Evolutionary conservation across 2,888 invertebrate species (phyloP).

Genomic region (Eremobia ochroleuca): DNA sequence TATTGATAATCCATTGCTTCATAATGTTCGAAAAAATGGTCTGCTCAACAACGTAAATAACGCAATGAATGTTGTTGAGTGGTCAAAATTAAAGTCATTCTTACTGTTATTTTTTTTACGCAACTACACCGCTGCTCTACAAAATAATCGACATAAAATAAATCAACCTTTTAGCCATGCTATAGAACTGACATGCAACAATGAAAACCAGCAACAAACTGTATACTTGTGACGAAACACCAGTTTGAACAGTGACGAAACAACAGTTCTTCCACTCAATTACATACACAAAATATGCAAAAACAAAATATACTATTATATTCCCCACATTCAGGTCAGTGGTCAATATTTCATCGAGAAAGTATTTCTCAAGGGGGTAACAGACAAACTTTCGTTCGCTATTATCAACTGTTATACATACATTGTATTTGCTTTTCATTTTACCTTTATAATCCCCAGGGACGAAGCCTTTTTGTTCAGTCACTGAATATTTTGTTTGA

Average conservation of each 20-base stretch:
- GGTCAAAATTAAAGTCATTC: not conserved
- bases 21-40: not conserved
- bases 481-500: slow-evolving; percentile 10
- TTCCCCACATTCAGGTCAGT: slow-evolving; percentile 15
- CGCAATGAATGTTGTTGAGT: not conserved
- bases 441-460: slow-evolving; percentile 39
- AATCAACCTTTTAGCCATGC: not conserved
- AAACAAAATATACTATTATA: slow-evolving; percentile 22
- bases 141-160: not conserved
- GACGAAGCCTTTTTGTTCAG: slow-evolving; percentile 26
- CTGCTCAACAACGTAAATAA: not conserved
- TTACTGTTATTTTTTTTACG: not conserved
- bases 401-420: slow-evolving; percentile 46
- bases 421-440: slow-evolving; percentile 59
- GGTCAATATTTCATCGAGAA: slow-evolving; percentile 46
- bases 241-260: slow-evolving; percentile 5
- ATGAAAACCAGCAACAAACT: not conserved
- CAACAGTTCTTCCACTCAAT: slow-evolving; percentile 9
- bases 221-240: too few relatives aligned
- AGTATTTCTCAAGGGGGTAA: slow-evolving; percentile 30
- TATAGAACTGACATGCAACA: not conserved
- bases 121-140: not conserved
- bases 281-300: slow-evolving; percentile 10
- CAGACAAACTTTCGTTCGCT: slow-evolving; percentile 44
- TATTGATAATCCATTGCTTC: not conserved